Evolutionary conservation across 2,113 vertebrate genomes (phyloP), one percentile per base, ranked within the genome.

Genomic region (Limanda limanda): DNA sequence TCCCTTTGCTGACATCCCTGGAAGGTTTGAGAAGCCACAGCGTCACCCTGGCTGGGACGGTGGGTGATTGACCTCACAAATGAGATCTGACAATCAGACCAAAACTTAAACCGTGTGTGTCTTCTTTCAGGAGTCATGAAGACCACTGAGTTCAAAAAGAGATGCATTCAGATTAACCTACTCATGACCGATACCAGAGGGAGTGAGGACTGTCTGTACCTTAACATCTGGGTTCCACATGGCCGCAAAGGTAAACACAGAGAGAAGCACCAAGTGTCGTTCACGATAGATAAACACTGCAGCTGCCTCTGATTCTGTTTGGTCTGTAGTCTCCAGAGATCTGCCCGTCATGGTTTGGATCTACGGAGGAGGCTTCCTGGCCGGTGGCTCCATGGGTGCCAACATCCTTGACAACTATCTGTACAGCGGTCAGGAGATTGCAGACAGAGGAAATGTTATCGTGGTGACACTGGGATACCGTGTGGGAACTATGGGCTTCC

Each of bases 171-270:
- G 86, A 0, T 93, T 55, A 96, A 74, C 0, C 10, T 98, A 0
- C 10, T 92, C 0, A 95, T 96, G 90, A 91, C 47, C 0, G 65
- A 62, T 13, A 87, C 92, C 1, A 90, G 90, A 0, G 98, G 98
- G 4, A 84, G 57, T 0, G 94, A 97, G 71, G 97, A 99, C 83
- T 99, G 97, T 84, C 96, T 99, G 2, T 98, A 98, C 76, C 96
- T 99, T 17, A 99, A 99, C 90, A 95, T 99, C 85, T 99, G 97
- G 97, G 78, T 99, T 61, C 97, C 97, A 76, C 97, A 99, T 31
- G 90, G 81, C 20, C 74, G 2, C 24, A 84, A 13, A 81, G 47
- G 94, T 93, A 89, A 76, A 15, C 2, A 94, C 31, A 1, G 12
- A 21, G 31, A 3, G 45, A 97, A 51, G 0, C 7, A 31, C 9